Evolutionary conservation across 2,888 invertebrate genomes (phyloP).

Genomic region (Leistus spinibarbis): DNA sequence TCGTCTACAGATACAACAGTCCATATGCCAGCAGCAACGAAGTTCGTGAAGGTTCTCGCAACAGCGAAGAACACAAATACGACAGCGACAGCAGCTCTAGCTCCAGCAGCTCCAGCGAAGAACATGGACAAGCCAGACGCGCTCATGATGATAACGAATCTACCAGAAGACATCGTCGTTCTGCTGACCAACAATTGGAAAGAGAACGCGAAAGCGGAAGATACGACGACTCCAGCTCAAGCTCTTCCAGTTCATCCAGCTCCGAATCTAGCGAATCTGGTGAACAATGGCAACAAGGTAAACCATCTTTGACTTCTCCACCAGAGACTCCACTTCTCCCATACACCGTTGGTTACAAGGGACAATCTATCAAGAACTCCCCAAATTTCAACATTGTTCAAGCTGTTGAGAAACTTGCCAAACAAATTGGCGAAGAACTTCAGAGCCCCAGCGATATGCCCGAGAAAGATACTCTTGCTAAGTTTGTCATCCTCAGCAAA

Average conservation of each 20-base stretch:
- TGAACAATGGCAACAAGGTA: slow-evolving; percentile 46
- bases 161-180: slow-evolving; percentile 41
- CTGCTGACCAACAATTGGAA: slow-evolving; percentile 18
- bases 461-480: slow-evolving; percentile 64
- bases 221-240: slow-evolving; percentile 35
- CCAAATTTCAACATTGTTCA: slow-evolving; percentile 46
- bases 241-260: slow-evolving; percentile 41
- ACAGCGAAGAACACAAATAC: slow-evolving; percentile 36
- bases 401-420: slow-evolving; percentile 54
- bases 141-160: slow-evolving; percentile 9
- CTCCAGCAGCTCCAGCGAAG: slow-evolving; percentile 43
- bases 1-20: slow-evolving; percentile 62
- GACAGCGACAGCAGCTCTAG: slow-evolving; percentile 40
- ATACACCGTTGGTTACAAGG: slow-evolving; percentile 58
- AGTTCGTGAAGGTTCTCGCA: slow-evolving; percentile 40
- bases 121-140: slow-evolving; percentile 32
- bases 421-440: slow-evolving; percentile 66
- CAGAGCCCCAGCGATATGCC: slow-evolving; percentile 64
- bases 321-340: slow-evolving; percentile 59
- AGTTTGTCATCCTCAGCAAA: slow-evolving; percentile 66
- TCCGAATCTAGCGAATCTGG: slow-evolving; percentile 43
- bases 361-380: slow-evolving; percentile 55
- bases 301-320: slow-evolving; percentile 51
- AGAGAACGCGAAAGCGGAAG: slow-evolving; percentile 14
- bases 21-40: slow-evolving; percentile 51